These are phyloP conservation scores for Toxonevra muliebris DNA, from an alignment of 2,888 invertebrate species.

Conservation along the genomic window DNA sequence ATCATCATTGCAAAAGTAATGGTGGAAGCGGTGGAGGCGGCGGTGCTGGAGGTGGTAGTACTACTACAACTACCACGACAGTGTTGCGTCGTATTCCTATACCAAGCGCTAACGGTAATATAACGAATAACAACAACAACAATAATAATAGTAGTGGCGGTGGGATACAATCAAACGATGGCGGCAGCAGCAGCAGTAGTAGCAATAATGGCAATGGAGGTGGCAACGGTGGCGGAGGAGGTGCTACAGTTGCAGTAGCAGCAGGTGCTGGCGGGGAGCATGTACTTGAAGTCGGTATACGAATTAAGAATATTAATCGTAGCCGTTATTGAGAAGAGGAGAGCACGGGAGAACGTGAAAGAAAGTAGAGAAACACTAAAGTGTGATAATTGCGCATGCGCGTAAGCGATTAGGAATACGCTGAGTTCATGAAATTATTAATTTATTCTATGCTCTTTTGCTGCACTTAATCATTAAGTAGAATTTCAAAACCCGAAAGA, in stretches of 20 bases:
- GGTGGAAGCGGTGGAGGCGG: constrained; percentile 13
- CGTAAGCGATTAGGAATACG: neutral
- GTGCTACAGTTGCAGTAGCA: constrained; percentile 39
- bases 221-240: constrained; percentile 34
- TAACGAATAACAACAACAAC: constrained; percentile 42
- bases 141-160: constrained; percentile 35
- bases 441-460: too few species aligned
- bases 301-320: constrained; percentile 62
- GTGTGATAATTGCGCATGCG: neutral
- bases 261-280: constrained; percentile 53
- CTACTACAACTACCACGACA: constrained; percentile 19
- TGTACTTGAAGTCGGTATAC: constrained; percentile 62
- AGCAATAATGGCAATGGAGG: constrained; percentile 36
- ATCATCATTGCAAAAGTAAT: constrained; percentile 37
- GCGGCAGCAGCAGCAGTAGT: constrained; percentile 40
- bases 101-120: constrained; percentile 50
- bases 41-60: constrained; percentile 10
- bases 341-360: neutral
- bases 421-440: neutral
- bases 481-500: too few species aligned
- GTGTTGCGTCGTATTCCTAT: constrained; percentile 44
- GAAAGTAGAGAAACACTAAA: too few species aligned
- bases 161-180: constrained; percentile 39
- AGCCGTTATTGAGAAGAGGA: constrained; percentile 50
- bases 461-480: too few species aligned